Evolutionary conservation across 92 coral and sea anemone species (phyloP).

Genomic region (Montipora capitata): DNA sequence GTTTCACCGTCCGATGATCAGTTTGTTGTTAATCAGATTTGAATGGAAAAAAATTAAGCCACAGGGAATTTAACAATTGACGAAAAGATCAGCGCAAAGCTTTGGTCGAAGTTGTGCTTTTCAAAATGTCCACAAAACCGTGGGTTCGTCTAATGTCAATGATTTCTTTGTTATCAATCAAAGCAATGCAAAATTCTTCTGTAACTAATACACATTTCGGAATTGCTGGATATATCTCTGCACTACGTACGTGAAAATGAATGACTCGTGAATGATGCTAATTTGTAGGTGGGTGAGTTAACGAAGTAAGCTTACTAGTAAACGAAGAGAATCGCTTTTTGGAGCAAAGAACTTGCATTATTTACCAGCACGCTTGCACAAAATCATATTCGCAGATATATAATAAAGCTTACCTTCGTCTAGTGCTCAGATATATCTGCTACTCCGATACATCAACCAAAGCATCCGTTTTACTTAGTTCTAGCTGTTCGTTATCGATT

Average conservation of each 20-base stretch:
- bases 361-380: no score
- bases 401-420: conserved; percentile 14
- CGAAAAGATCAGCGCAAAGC: neutral
- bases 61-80: neutral
- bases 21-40: neutral
- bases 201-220: neutral
- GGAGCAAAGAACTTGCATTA: no score
- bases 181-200: neutral
- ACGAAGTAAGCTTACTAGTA: no score
- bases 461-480: conserved; percentile 6
- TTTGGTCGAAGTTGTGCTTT: neutral
- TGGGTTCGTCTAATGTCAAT: neutral
- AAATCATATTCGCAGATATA: no score
- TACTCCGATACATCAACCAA: neutral
- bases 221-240: neutral
- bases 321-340: no score
- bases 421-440: neutral
- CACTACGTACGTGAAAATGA: no score
- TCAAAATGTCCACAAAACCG: neutral
- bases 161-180: neutral
- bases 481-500: no score
- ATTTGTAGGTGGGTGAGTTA: no score
- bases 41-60: no score
- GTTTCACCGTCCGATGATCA: neutral
- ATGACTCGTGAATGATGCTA: no score